phyloP scores from a whole-genome alignment of 2,797 vertebrate genomes.

The Tragelaphus eurycerus region DNA sequence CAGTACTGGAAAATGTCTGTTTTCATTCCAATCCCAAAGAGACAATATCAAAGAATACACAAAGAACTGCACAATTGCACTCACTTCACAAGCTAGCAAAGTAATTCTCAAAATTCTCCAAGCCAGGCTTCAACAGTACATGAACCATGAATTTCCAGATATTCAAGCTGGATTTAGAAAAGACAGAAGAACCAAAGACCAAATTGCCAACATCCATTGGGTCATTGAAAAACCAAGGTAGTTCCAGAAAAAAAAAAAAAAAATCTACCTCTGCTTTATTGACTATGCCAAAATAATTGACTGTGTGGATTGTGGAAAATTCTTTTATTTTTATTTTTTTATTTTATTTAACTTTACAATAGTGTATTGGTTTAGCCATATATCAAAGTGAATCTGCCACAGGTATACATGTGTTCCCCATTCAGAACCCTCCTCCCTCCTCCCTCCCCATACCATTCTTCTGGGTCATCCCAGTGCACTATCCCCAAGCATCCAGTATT shows the following conservation, averaged over 20 bases:
- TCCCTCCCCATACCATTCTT: too few relatives aligned
- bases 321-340: neutral
- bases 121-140: neutral
- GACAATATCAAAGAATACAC: neutral
- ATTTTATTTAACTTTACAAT: too few relatives aligned
- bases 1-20: neutral
- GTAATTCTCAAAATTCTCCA: neutral
- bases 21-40: neutral
- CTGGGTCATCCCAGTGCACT: too few relatives aligned
- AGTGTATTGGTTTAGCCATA: too few relatives aligned
- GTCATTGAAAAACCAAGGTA: neutral
- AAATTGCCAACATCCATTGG: neutral
- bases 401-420: too few relatives aligned
- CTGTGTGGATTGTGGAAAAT: neutral
- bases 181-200: neutral
- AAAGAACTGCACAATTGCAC: neutral
- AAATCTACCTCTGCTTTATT: neutral
- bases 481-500: too few relatives aligned
- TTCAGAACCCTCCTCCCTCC: too few relatives aligned
- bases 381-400: too few relatives aligned
- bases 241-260: neutral
- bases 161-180: neutral
- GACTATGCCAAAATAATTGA: neutral
- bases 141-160: neutral
- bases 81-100: neutral